Evolutionary conservation across 2,888 invertebrate genomes (phyloP).

Genomic region (Hedychridium roseum): DNA sequence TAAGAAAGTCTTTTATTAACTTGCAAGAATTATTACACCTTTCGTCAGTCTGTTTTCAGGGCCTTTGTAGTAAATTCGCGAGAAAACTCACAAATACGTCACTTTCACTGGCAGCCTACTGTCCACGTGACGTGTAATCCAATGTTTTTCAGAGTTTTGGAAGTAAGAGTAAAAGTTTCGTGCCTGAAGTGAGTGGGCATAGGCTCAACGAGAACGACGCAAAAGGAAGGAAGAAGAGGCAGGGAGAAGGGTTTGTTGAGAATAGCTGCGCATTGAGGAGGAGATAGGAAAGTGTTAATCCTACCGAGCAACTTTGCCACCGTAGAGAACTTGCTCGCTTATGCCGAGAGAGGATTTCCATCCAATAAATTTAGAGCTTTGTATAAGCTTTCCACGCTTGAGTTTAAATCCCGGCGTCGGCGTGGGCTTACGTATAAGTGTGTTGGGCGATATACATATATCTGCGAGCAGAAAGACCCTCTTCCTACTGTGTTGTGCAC

Average conservation of each 20-base stretch:
- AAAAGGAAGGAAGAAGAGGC: conserved; percentile 19
- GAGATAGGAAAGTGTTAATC: conserved; percentile 70
- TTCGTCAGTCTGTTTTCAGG: no score
- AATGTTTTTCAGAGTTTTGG: no score
- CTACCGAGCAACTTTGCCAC: conserved; percentile 66
- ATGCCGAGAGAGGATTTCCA: conserved; percentile 66
- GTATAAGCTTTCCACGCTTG: conserved; percentile 68
- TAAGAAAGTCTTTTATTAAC: no score
- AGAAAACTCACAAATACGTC: no score
- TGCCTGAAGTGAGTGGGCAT: no score
- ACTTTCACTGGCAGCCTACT: no score
- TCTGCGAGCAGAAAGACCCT: conserved; percentile 35
- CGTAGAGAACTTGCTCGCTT: conserved; percentile 60
- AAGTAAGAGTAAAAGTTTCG: no score
- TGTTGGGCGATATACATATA: conserved; percentile 35
- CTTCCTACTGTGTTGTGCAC: conserved; percentile 27
- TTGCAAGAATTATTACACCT: no score
- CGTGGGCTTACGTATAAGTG: conserved; percentile 42
- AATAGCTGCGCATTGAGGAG: conserved; percentile 51
- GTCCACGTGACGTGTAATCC: no score
- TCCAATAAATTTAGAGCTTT: conserved; percentile 70
- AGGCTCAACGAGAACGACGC: no score
- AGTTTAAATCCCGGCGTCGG: conserved; percentile 62
- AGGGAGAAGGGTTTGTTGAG: conserved; percentile 34
- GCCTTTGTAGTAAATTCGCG: no score